A percentile compares a stretch with the other conserved stretches of the same genome.
Conservation (phyloP, 2,797 vertebrate species). For the Smutsia gigantea region DNA sequence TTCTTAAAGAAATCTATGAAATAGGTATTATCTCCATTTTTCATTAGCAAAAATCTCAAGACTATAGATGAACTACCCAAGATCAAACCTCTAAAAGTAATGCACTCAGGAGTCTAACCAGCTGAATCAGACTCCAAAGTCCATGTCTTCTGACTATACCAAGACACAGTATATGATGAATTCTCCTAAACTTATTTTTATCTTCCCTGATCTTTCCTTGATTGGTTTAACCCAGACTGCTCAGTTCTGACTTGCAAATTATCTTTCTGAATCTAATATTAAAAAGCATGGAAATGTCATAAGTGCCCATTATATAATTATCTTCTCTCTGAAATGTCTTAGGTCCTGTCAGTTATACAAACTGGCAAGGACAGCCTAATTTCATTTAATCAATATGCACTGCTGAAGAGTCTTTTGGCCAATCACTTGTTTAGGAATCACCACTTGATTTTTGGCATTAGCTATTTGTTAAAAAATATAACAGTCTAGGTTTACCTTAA, state of each 20-base stretch:
- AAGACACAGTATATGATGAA: not conserved
- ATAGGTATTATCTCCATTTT: not conserved
- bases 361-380: not conserved
- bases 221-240: not conserved
- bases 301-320: not conserved
- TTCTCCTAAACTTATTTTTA: not conserved
- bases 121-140: not conserved
- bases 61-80: not conserved
- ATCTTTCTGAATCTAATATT: not conserved
- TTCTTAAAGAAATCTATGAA: not conserved
- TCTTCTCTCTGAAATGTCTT: not conserved
- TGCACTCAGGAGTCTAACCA: not conserved
- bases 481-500: not conserved
- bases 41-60: not conserved
- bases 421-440: not conserved
- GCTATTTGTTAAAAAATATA: not conserved
- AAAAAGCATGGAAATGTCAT: not conserved
- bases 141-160: not conserved
- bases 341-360: not conserved
- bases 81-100: not conserved
- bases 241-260: not conserved
- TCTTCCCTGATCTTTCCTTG: not conserved
- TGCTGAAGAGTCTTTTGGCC: not conserved
- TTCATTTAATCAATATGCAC: not conserved
- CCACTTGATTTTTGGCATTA: not conserved